A percentile compares a stretch with the other conserved stretches of the same genome.
Conservation (phyloP, 2,113 vertebrate genomes). For the Buteo buteo region DNA sequence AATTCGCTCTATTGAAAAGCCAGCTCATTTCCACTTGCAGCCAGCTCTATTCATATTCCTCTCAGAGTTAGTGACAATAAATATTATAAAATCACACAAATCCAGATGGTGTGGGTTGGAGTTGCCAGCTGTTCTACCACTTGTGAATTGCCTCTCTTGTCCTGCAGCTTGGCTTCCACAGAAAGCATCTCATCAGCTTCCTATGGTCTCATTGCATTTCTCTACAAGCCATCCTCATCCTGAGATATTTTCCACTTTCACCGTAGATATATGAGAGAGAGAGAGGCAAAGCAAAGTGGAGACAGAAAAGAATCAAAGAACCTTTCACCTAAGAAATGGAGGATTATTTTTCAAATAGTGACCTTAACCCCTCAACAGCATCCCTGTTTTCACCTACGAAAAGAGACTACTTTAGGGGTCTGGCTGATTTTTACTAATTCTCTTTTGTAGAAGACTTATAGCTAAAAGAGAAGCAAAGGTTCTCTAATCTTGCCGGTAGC, state of each 20-base stretch:
- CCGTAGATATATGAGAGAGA: background rate
- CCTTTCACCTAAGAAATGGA: background rate
- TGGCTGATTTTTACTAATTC: background rate
- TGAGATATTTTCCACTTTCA: conserved; percentile 11
- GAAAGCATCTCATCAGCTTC: conserved; percentile 9
- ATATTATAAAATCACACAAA: conserved; percentile 52
- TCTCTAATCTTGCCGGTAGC: background rate
- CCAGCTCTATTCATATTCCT: conserved; percentile 55
- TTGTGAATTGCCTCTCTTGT: conserved; percentile 50
- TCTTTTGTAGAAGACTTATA: background rate
- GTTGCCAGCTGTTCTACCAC: conserved; percentile 11
- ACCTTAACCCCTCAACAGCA: background rate
- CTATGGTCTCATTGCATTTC: background rate
- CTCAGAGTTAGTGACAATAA: conserved; percentile 53
- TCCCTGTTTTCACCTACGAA: background rate
- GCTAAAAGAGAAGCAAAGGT: background rate
- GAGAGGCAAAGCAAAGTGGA: background rate
- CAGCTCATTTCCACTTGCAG: conserved; percentile 40
- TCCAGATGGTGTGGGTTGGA: conserved; percentile 45
- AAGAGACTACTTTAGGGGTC: background rate
- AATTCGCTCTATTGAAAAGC: background rate
- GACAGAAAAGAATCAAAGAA: conserved; percentile 29
- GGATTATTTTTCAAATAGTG: conserved; percentile 6
- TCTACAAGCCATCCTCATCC: conserved; percentile 23
- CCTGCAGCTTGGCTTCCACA: conserved; percentile 6